Base-by-base conservation (phyloP, 2,113 vertebrate genomes). In the Indicator maculatus region DNA sequence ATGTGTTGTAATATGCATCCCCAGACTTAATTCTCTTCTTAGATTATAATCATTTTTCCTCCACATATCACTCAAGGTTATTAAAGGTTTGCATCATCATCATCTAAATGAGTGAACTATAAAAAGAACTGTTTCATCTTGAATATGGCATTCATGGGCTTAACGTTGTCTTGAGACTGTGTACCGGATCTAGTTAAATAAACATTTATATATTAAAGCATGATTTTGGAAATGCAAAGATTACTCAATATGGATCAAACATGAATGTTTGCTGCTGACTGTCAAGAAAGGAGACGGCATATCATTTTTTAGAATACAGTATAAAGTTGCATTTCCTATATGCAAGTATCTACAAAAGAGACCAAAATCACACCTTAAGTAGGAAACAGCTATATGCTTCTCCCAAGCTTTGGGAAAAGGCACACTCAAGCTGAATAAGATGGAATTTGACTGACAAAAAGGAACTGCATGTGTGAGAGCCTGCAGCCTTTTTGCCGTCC, bases 401-500 rank as follows among this genome's bases (percentile, higher is more conserved):
- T 83, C 45, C 26, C 47, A 63, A 3, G 5, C 33, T 44, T 67
- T 33, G 36, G n/a, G 59, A 39, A 63, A 58, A 82, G 45, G 19
- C 33, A 12, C 5, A 45, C 36, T 85, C 38, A 30, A 55, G 23
- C 53, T 77, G 72, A 67, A 64, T 27, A 33, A 73, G 10, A 3
- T 44, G 23, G 28, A 80, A 86, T 88, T 66, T 61, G 11, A 4
- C 72, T 83, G 60, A 71, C 13, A 41, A 78, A 70, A 92, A 77
- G 8, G n/a, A 90, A 52, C 1, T 1, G 31, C 58, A 30, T 53
- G 47, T 72, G 65, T 92, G 89, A 84, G 75, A 76, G 47, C 33
- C 52, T 83, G 64, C 79, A 81, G 53, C 52, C 47, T 90, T 85
- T 89, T 87, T 94, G 85, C 83, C 88, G 67, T 64, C 76, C 74